Evolutionary conservation across 2,113 vertebrate genomes (phyloP).

Genomic region (Candoia aspera): DNA sequence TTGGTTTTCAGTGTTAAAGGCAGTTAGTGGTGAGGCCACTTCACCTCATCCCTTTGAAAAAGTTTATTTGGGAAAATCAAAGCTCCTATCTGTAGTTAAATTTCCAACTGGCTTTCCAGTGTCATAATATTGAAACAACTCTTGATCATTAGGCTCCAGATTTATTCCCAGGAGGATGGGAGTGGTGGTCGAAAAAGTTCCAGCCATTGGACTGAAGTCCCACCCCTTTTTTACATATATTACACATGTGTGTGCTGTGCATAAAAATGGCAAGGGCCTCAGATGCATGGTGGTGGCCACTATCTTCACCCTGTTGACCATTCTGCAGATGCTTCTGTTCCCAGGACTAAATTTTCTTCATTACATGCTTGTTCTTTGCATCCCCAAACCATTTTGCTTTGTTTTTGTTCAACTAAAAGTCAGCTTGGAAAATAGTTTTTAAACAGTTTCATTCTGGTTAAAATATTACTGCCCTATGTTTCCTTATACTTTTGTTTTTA

Average conservation of each 20-base stretch:
- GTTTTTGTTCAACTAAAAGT: too few relatives aligned
- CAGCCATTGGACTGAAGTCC: too few relatives aligned
- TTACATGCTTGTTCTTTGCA: not conserved
- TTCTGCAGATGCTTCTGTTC: not conserved
- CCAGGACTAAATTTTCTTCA: not conserved
- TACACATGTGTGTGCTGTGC: too few relatives aligned
- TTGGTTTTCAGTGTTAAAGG: not conserved
- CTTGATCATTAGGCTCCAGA: not conserved
- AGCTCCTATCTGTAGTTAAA: not conserved
- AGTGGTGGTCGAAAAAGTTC: too few relatives aligned
- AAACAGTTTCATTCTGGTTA: not conserved
- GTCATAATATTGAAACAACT: not conserved
- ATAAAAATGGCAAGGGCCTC: too few relatives aligned
- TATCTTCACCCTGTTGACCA: too few relatives aligned
- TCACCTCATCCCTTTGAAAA: slow-evolving; percentile 2
- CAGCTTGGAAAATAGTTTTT: too few relatives aligned
- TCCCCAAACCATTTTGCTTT: too few relatives aligned
- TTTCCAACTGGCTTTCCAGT: not conserved
- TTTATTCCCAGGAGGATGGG: not conserved
- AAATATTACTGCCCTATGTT: not conserved
- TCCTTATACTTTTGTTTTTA: not conserved
- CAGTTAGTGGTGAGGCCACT: not conserved
- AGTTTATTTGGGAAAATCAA: not conserved
- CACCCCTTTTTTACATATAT: too few relatives aligned
- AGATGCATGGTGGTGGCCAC: too few relatives aligned